Evolutionary conservation across 2,797 vertebrate species (phyloP), one percentile per base, ranked within the genome.

Genomic region (Novumbra hubbsi): DNA sequence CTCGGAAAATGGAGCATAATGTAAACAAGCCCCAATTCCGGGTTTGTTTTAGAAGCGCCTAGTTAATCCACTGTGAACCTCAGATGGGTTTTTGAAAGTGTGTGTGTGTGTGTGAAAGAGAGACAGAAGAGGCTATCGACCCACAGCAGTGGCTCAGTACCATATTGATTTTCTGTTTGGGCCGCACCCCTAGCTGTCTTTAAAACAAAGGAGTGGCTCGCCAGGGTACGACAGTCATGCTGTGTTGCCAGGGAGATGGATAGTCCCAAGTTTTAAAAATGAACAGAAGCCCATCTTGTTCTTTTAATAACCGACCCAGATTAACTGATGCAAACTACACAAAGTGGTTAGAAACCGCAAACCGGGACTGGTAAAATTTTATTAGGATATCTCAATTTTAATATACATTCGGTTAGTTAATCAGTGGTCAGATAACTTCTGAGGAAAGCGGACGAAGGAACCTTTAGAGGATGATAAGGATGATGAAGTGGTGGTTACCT

Each of bases 91-190:
- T 84, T 75, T 48, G 78, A 55, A 72, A 78, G 64, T 34, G 68
- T 78, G 71, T 73, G 75, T 67, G 73, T 70, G 28, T 70, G 72
- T 52, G 69, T 57, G 41, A 45, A 1, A 45, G 41, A 45, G 41
- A 45, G 41, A 87, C 80, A 9, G 83, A 84, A 80, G 72, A 79
- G 68, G 76, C 66, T 73, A 81, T 81, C 77, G 72, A 67, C 63
- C 78, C 71, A 81, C 73, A 78, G 70, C 73, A 78, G 80, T 79
- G 77, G 83, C 81, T 91, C 89, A 86, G 88, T 92, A 88, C 83
- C 73, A 76, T 78, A 92, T 92, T 90, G 90, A 92, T 93, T 92
- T 93, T 87, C 88, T 83, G 85, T 86, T 67, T 17, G 68, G 74
- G 76, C 78, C 21, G 80, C 81, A 64, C 77, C 1, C 34, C 72